Evolutionary conservation across 1,140 invertebrate genomes (phyloP).

Genomic region (Paraescarpia echinospica): DNA sequence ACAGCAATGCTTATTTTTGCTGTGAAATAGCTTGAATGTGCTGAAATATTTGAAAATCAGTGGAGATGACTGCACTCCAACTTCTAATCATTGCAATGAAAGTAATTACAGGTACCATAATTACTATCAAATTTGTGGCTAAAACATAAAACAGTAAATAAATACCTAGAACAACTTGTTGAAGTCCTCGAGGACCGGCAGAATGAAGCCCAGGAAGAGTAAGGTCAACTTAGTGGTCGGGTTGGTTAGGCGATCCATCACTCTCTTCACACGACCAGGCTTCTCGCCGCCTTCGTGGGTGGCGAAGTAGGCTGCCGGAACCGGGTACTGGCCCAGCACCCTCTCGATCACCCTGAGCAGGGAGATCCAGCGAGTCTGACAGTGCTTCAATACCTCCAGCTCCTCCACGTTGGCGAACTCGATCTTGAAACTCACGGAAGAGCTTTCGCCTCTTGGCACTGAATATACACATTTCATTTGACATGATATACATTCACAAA

Average conservation of each 20-base stretch:
- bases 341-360: not conserved
- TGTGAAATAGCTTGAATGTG: too few relatives aligned
- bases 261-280: not conserved
- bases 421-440: too few relatives aligned
- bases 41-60: too few relatives aligned
- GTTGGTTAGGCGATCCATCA: too few relatives aligned
- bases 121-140: constrained; percentile 5
- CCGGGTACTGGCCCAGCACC: not conserved
- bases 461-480: too few relatives aligned
- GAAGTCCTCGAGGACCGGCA: constrained; percentile 8
- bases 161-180: constrained; percentile 15
- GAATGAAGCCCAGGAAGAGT: constrained; percentile 2
- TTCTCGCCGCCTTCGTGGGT: constrained; percentile 7
- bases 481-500: too few relatives aligned
- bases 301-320: constrained; percentile 6
- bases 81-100: too few relatives aligned
- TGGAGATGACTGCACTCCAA: too few relatives aligned
- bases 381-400: not conserved
- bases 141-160: not conserved
- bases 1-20: too few relatives aligned
- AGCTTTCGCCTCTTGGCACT: too few relatives aligned
- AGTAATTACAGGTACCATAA: too few relatives aligned
- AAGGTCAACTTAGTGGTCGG: not conserved
- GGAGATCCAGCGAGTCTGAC: not conserved
- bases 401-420: not conserved